Conservation (phyloP, 2,797 vertebrate genomes). For the Hypotaenidia okinawae region DNA sequence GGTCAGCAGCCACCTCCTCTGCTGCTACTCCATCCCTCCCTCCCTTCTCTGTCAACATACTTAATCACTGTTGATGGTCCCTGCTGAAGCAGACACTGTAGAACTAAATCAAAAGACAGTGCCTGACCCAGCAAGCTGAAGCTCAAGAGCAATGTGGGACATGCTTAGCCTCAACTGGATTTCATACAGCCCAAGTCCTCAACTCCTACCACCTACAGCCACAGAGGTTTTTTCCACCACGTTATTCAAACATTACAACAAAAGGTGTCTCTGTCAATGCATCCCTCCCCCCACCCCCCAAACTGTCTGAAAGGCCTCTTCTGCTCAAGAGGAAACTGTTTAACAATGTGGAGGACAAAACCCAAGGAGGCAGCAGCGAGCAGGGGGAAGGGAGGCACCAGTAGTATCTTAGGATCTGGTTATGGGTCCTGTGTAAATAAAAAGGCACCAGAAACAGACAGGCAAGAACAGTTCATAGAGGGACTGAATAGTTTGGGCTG, state of each 20-base stretch:
- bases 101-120: not conserved
- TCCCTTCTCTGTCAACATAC: not conserved
- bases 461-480: not conserved
- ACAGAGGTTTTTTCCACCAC: not conserved
- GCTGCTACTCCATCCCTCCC: not conserved
- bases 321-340: not conserved
- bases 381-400: not conserved
- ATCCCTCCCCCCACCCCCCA: not conserved
- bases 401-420: not conserved
- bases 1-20: not conserved
- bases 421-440: not conserved
- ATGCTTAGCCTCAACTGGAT: not conserved
- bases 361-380: not conserved
- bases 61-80: not conserved
- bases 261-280: not conserved
- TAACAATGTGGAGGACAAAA: not conserved
- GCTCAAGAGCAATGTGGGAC: not conserved
- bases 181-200: not conserved
- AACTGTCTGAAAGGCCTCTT: not conserved
- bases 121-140: not conserved
- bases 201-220: not conserved
- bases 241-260: not conserved
- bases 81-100: not conserved
- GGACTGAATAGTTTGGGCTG: too few species aligned
- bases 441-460: not conserved